Evolutionary conservation across 2,888 invertebrate genomes (phyloP).

Genomic region (Eristalinus sepulchralis): DNA sequence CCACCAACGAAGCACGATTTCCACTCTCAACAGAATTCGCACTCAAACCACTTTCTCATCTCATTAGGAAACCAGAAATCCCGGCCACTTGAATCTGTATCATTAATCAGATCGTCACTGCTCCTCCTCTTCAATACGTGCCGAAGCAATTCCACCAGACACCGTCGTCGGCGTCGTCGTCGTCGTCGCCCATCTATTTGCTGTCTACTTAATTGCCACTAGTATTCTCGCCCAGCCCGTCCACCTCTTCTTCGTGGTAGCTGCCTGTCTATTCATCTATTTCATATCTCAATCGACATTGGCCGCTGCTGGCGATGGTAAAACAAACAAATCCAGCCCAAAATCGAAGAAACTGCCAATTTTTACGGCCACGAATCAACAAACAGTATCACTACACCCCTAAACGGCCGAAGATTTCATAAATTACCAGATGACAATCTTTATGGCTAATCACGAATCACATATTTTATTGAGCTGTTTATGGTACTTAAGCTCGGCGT

Average conservation of each 20-base stretch:
- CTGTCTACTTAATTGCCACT: slow-evolving; percentile 43
- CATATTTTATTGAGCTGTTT: slow-evolving; percentile 71
- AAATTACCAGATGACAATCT: slow-evolving; percentile 70
- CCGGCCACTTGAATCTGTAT: not conserved
- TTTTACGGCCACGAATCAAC: slow-evolving; percentile 61
- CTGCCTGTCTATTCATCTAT: slow-evolving; percentile 44
- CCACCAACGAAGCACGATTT: not conserved
- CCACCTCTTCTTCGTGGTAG: not conserved
- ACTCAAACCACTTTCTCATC: not conserved
- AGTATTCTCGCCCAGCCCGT: slow-evolving; percentile 12
- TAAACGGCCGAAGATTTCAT: slow-evolving; percentile 46
- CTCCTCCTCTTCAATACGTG: not conserved
- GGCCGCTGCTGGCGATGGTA: slow-evolving; percentile 2
- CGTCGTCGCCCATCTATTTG: not conserved
- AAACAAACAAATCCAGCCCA: slow-evolving; percentile 46
- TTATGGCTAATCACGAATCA: slow-evolving; percentile 71
- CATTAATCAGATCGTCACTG: not conserved
- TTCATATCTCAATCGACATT: slow-evolving; percentile 33
- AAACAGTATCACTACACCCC: slow-evolving; percentile 35
- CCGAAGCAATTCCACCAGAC: not conserved
- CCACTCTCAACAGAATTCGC: not conserved
- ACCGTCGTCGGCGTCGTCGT: too few species aligned
- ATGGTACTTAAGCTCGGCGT: slow-evolving; percentile 55
- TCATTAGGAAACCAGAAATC: not conserved
- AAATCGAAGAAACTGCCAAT: slow-evolving; percentile 33